phyloP scores from a whole-genome alignment of 2,888 invertebrate species.

The Sepiola atlantica region DNA sequence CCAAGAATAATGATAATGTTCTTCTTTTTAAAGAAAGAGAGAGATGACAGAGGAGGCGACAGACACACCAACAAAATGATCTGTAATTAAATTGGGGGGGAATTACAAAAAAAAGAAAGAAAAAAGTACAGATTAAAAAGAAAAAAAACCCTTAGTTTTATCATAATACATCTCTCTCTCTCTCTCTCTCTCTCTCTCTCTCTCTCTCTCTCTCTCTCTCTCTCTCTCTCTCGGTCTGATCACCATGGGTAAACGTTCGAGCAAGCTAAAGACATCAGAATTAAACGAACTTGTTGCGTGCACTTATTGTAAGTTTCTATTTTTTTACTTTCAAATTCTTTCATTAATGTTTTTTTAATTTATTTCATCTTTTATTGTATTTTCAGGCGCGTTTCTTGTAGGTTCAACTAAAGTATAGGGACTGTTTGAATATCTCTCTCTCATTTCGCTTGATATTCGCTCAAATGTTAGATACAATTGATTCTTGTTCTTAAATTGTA shows the following conservation, averaged over 20 bases:
- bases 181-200: not conserved
- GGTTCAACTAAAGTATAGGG: too few relatives aligned
- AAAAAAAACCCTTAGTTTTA: not conserved
- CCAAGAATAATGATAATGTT: not conserved
- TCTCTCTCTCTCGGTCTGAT: too few relatives aligned
- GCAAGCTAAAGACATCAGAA: slow-evolving; percentile 59
- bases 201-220: too few relatives aligned
- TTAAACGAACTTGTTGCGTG: slow-evolving; percentile 59
- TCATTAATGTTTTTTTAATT: not conserved
- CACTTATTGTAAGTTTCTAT: slow-evolving; percentile 63
- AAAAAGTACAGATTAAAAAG: not conserved
- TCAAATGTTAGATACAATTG: too few relatives aligned
- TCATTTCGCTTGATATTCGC: too few relatives aligned
- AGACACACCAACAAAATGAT: not conserved
- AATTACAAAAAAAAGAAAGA: not conserved
- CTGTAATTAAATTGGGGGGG: not conserved
- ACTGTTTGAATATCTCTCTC: too few relatives aligned
- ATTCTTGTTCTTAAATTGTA: too few relatives aligned
- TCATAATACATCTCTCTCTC: too few relatives aligned
- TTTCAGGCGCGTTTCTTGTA: not conserved
- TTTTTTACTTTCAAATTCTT: not conserved
- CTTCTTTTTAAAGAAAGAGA: not conserved
- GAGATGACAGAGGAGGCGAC: not conserved
- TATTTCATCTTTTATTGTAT: not conserved
- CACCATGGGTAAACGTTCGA: slow-evolving; percentile 63